phyloP scores from a whole-genome alignment of 2,797 vertebrate species.

The Sebastiscus tertius region DNA sequence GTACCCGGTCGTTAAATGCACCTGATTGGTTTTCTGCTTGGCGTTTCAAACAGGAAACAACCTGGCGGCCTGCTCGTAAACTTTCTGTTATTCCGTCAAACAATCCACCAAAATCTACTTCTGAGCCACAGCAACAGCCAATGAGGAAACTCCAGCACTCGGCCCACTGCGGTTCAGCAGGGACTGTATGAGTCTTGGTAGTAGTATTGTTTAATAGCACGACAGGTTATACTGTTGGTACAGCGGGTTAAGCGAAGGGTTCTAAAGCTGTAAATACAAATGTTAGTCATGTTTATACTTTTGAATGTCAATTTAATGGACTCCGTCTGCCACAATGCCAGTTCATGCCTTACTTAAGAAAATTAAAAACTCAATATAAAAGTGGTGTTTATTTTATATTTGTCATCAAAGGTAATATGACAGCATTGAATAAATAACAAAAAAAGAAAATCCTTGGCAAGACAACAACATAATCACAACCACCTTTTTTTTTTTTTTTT shows the following conservation, averaged over 20 bases:
- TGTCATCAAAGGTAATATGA: slow-evolving; percentile 9
- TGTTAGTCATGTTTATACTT: slow-evolving; percentile 2
- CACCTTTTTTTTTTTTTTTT: background rate
- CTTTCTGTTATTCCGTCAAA: too few species aligned
- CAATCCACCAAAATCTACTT: too few species aligned
- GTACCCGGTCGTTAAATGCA: too few species aligned
- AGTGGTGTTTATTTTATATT: slow-evolving; percentile 6
- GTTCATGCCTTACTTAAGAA: background rate
- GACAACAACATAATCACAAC: slow-evolving; percentile 49
- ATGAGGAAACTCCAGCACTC: too few species aligned
- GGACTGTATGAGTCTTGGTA: background rate
- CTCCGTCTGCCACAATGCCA: slow-evolving; percentile 10
- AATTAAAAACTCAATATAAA: slow-evolving; percentile 34
- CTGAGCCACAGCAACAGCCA: too few species aligned
- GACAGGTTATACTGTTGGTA: background rate
- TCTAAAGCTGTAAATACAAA: background rate
- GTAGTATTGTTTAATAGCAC: background rate
- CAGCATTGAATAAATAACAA: background rate
- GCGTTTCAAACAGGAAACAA: too few species aligned
- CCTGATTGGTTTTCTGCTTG: too few species aligned
- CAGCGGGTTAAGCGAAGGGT: background rate
- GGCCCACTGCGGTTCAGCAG: too few species aligned
- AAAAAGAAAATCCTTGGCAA: slow-evolving; percentile 40
- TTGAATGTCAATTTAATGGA: slow-evolving; percentile 35
- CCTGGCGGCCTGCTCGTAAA: accelerated